phyloP scores from a whole-genome alignment of 1,140 invertebrate genomes.

The Argopecten irradians region DNA sequence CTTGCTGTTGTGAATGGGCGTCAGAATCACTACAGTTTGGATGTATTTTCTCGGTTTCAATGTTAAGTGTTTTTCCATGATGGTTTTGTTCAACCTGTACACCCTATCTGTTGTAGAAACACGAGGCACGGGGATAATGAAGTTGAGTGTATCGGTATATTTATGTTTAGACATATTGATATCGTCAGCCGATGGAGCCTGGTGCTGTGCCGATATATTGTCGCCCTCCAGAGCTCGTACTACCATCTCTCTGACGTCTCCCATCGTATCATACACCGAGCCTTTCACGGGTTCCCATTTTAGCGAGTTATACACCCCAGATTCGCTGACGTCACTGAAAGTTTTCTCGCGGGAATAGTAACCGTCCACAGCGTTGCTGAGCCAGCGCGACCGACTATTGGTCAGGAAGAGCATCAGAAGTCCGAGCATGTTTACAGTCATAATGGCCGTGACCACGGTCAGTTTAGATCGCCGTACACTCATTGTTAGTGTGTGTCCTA shows the following conservation, averaged over 20 bases:
- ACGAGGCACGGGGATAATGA: slow-evolving; percentile 61
- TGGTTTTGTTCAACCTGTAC: slow-evolving; percentile 46
- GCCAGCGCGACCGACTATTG: not conserved
- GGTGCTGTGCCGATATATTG: not conserved
- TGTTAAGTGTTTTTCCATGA: slow-evolving; percentile 52
- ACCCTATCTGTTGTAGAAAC: slow-evolving; percentile 60
- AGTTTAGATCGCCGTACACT: not conserved
- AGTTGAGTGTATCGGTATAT: slow-evolving; percentile 31
- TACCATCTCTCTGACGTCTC: not conserved
- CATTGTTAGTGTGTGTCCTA: not conserved
- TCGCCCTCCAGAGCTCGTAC: not conserved
- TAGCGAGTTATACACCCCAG: not conserved
- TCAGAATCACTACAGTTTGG: slow-evolving; percentile 67
- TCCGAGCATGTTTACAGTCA: not conserved
- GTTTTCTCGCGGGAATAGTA: not conserved
- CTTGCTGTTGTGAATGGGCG: slow-evolving; percentile 69
- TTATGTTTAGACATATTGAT: slow-evolving; percentile 42
- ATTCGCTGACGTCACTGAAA: not conserved
- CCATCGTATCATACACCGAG: not conserved
- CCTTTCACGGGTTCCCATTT: not conserved
- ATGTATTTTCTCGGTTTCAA: slow-evolving; percentile 45
- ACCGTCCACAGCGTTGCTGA: not conserved
- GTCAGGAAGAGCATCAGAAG: not conserved
- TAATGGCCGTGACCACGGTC: not conserved
- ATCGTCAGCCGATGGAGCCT: not conserved